Percentiles rank a stretch among this genome's conserved stretches.
These are phyloP conservation scores for Eulemur rufifrons DNA, from an alignment of 2,113 vertebrate genomes.

Conservation along the genomic window DNA sequence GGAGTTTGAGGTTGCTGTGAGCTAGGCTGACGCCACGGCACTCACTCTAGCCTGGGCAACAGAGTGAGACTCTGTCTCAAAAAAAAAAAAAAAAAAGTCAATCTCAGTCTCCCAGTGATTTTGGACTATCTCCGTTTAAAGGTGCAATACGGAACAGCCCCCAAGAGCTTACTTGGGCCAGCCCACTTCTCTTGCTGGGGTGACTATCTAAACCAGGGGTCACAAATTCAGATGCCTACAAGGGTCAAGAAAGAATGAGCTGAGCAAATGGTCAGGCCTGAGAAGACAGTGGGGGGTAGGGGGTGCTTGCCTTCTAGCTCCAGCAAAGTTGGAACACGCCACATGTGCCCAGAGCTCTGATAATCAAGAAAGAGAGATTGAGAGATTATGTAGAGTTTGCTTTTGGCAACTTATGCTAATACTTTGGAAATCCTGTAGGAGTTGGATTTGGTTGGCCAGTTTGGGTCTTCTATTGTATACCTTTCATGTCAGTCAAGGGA, in stretches of 20 bases:
- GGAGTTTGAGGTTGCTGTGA: too few relatives aligned
- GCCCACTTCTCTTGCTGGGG: not conserved
- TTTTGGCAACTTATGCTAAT: not conserved
- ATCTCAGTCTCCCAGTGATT: not conserved
- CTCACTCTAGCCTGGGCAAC: too few relatives aligned
- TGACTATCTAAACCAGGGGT: not conserved
- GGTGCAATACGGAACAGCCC: not conserved
- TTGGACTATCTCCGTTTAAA: not conserved
- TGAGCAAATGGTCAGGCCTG: not conserved
- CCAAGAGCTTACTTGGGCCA: not conserved
- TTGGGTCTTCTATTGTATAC: not conserved
- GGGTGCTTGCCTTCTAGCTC: not conserved
- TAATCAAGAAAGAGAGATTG: not conserved
- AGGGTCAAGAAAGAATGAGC: not conserved
- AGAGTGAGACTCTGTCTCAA: too few relatives aligned
- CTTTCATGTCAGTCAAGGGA: not conserved
- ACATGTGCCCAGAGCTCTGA: not conserved
- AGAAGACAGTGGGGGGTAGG: not conserved
- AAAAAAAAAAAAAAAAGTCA: not conserved
- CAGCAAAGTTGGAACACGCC: not conserved
- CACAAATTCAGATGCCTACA: not conserved
- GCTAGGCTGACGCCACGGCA: too few relatives aligned
- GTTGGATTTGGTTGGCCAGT: not conserved
- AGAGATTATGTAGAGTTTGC: not conserved
- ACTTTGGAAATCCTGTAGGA: not conserved